These are phyloP conservation scores for Lasioglossum morio DNA, from an alignment of 2,888 invertebrate species.

Conservation along the genomic window DNA sequence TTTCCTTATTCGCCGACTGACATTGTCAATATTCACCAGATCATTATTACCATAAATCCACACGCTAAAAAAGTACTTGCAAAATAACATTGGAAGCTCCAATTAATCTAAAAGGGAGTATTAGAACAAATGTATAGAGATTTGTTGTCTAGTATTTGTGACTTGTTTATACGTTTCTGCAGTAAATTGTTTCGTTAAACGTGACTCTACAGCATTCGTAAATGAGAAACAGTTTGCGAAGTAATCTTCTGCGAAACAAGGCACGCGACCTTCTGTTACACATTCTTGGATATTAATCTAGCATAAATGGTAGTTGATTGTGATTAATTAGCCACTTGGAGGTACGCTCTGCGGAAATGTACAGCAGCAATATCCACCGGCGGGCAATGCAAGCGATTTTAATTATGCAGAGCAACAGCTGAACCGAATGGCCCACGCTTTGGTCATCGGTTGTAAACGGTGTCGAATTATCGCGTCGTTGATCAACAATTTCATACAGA, in stretches of 20 bases:
- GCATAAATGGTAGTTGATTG: background rate
- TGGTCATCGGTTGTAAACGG: conserved; percentile 9
- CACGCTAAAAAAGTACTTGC: background rate
- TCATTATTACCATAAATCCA: background rate
- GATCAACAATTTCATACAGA: background rate
- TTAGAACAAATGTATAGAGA: background rate
- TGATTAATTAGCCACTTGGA: conserved; percentile 20
- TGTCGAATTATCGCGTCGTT: background rate
- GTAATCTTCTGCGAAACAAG: background rate
- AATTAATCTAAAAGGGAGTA: background rate
- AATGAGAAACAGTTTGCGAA: background rate
- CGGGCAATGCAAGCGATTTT: conserved; percentile 17
- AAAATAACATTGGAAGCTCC: background rate
- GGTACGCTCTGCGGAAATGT: background rate
- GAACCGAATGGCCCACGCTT: conserved; percentile 14
- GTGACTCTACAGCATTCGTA: background rate
- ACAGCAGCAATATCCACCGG: background rate
- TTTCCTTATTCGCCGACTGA: background rate
- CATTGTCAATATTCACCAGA: background rate
- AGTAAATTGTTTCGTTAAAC: background rate
- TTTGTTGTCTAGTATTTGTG: background rate
- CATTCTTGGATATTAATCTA: background rate
- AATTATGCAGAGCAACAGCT: conserved; percentile 30
- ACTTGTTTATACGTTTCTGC: background rate
- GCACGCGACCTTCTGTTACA: background rate